These are phyloP conservation scores for Phania funesta DNA, from an alignment of 2,888 invertebrate species.

Conservation along the genomic window DNA sequence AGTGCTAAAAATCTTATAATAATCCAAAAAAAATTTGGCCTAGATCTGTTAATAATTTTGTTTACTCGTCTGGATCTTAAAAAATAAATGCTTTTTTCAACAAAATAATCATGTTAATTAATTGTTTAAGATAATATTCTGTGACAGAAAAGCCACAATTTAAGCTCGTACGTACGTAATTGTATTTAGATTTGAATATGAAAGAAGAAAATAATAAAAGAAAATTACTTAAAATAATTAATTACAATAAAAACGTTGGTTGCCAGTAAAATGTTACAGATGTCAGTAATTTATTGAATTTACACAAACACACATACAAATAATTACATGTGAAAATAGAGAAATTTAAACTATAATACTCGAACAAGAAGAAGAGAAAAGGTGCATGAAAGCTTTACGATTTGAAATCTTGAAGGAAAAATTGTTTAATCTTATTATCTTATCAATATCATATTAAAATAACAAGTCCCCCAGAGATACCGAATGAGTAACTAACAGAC, in stretches of 20 bases:
- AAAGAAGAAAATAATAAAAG: neutral
- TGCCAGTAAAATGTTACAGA: constrained; percentile 17
- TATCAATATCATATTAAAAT: constrained; percentile 61
- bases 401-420: constrained; percentile 6
- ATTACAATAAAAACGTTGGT: constrained; percentile 5
- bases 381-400: neutral
- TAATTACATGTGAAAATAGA: constrained; percentile 32
- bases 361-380: neutral
- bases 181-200: neutral
- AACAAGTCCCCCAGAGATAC: neutral
- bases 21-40: no score
- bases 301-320: neutral
- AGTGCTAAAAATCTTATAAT: no score
- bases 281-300: constrained; percentile 33
- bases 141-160: no score
- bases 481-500: neutral
- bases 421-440: constrained; percentile 61
- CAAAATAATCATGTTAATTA: no score
- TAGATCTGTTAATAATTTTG: no score
- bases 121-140: no score
- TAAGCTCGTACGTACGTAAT: no score
- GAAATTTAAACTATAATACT: constrained; percentile 14
- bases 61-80: no score
- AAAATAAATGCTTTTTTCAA: no score
- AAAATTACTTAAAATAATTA: neutral